Evolutionary conservation across 2,113 vertebrate species (phyloP).

Genomic region (Procavia capensis): DNA sequence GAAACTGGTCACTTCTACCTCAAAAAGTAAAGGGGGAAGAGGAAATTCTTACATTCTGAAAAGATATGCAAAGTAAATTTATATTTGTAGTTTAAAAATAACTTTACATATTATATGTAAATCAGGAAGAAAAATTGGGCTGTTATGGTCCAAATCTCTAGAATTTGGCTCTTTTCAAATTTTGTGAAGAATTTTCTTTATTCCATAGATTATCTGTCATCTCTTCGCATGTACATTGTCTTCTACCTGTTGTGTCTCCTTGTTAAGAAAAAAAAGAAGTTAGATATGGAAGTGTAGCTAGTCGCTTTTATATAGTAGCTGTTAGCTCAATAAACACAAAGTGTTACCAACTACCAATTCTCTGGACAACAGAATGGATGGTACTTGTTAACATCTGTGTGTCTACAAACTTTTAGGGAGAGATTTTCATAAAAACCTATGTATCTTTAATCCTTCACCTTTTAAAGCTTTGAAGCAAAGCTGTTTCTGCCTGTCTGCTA

Average conservation of each 20-base stretch:
- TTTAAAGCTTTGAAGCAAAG: constrained; percentile 42
- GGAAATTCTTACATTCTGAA: background rate
- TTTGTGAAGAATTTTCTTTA: background rate
- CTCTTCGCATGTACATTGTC: background rate
- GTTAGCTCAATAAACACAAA: background rate
- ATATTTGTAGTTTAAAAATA: constrained; percentile 1
- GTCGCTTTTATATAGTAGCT: background rate
- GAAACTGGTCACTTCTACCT: background rate
- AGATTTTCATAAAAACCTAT: background rate
- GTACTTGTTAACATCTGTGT: background rate
- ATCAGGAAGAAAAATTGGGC: background rate
- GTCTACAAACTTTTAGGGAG: background rate
- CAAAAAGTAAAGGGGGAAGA: background rate
- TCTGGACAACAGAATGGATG: background rate
- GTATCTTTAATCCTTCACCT: background rate
- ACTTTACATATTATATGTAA: background rate
- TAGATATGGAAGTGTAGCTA: background rate
- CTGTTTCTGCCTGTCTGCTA: background rate
- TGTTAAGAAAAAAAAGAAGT: background rate
- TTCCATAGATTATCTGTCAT: background rate
- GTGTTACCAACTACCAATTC: background rate
- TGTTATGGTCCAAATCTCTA: constrained; percentile 4
- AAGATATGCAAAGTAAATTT: constrained; percentile 17
- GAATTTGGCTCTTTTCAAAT: constrained; percentile 31
- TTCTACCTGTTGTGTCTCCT: background rate